Evolutionary conservation across 2,888 invertebrate genomes (phyloP).

Genomic region (Mimas tiliae): DNA sequence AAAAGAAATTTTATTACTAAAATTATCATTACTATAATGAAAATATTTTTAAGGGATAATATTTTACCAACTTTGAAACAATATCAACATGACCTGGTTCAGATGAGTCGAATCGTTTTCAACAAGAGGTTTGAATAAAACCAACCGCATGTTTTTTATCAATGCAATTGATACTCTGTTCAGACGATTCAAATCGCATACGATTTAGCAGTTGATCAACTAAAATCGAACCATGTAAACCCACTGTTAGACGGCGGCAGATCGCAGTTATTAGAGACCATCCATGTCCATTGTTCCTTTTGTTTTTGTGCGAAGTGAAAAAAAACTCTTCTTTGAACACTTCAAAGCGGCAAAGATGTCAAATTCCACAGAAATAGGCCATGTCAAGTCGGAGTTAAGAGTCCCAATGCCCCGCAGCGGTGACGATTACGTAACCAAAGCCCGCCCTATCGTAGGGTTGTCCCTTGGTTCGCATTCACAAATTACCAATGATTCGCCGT

Average conservation of each 20-base stretch:
- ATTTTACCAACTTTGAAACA: neutral
- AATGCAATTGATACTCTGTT: no score
- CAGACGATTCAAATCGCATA: no score
- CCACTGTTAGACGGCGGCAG: neutral
- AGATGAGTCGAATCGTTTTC: no score
- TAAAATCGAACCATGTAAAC: no score
- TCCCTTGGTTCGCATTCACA: constrained; percentile 26
- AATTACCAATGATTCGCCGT: constrained; percentile 5
- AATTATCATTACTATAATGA: no score
- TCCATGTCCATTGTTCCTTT: constrained; percentile 16
- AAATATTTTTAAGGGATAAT: neutral
- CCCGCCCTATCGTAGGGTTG: constrained; percentile 61
- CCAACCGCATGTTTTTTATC: no score
- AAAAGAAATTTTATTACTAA: no score
- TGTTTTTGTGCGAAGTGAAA: constrained; percentile 15
- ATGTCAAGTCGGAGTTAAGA: constrained; percentile 78
- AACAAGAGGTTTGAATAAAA: no score
- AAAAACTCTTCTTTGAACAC: constrained; percentile 24
- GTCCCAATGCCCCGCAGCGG: constrained; percentile 70
- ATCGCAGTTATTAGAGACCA: neutral
- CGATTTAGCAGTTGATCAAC: no score
- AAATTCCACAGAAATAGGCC: constrained; percentile 75
- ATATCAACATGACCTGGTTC: constrained; percentile 3
- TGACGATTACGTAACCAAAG: constrained; percentile 77
- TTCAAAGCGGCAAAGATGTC: constrained; percentile 67